Conservation (phyloP, 1,140 invertebrate genomes). For the Globodera rostochiensis region DNA sequence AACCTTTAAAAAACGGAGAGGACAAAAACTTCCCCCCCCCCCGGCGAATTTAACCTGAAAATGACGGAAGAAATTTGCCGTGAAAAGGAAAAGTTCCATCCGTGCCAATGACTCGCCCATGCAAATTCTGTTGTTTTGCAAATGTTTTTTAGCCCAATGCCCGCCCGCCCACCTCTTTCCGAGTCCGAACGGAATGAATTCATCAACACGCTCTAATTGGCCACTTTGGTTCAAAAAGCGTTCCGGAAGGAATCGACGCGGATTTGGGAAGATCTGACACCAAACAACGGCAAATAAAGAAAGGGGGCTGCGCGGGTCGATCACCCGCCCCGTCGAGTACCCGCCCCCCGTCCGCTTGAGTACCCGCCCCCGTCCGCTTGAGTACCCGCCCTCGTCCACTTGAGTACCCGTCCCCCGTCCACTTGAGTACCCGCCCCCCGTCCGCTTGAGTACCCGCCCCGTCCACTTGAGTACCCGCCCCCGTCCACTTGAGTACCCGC, state of each 20-base stretch:
- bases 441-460: no score
- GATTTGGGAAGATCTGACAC: constrained; percentile 76
- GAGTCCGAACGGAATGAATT: constrained; percentile 37
- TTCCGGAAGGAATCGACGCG: constrained; percentile 79
- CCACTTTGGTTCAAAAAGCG: constrained; percentile 71
- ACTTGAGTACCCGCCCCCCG: no score
- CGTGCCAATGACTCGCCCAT: constrained; percentile 41
- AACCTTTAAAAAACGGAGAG: neutral
- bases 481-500: no score
- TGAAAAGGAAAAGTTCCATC: constrained; percentile 42
- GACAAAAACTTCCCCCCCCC: no score
- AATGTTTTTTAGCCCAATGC: neutral
- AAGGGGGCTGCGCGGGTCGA: neutral
- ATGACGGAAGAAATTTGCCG: constrained; percentile 38
- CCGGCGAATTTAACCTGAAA: constrained; percentile 22
- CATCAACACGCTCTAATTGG: constrained; percentile 33
- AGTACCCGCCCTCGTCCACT: no score
- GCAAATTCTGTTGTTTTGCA: constrained; percentile 5
- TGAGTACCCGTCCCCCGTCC: no score
- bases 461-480: no score
- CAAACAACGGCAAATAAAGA: neutral
- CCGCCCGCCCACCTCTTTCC: constrained; percentile 20
- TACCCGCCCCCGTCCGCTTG: no score
- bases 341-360: no score
- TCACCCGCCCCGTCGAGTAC: no score